A percentile compares a stretch with the other conserved stretches of the same genome.
phyloP scores from a whole-genome alignment of 2,797 vertebrate species.

The Argentina silus region DNA sequence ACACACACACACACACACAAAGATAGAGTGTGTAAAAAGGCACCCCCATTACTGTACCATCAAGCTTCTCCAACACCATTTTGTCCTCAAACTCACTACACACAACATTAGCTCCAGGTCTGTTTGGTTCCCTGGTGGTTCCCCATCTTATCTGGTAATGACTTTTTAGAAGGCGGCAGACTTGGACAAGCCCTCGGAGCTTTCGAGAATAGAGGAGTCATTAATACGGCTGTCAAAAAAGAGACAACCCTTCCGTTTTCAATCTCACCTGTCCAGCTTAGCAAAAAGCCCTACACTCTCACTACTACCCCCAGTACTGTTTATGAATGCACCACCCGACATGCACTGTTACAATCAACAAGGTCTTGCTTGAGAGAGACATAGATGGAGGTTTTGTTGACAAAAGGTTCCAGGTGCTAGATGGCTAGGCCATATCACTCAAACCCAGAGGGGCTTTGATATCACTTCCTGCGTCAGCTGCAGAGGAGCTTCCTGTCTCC shows the following conservation, averaged over 20 bases:
- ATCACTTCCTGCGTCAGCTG: slow-evolving; percentile 10
- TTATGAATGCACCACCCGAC: not conserved
- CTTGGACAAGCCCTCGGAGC: not conserved
- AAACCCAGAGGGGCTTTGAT: slow-evolving; percentile 9
- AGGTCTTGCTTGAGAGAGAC: too few species aligned
- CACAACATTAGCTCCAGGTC: not conserved
- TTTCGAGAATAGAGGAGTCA: not conserved
- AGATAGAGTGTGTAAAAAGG: not conserved
- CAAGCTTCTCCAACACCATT: not conserved
- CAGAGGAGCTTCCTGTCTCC: slow-evolving; percentile 9
- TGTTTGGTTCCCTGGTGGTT: not conserved
- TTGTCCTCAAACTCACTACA: not conserved
- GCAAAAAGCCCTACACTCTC: not conserved
- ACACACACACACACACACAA: not conserved
- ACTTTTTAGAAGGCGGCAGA: slow-evolving; percentile 2
- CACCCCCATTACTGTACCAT: not conserved
- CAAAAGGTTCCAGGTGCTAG: not conserved
- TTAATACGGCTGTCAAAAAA: slow-evolving; percentile 2
- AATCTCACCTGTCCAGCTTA: slow-evolving; percentile 4
- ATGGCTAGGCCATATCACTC: not conserved
- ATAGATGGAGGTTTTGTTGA: not conserved
- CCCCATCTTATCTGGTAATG: slow-evolving; percentile 1
- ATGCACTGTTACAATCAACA: not conserved
- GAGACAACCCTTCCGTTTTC: not conserved
- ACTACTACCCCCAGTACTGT: not conserved